Evolutionary conservation across 1,140 invertebrate genomes (phyloP).

Genomic region (Eciton burchellii): DNA sequence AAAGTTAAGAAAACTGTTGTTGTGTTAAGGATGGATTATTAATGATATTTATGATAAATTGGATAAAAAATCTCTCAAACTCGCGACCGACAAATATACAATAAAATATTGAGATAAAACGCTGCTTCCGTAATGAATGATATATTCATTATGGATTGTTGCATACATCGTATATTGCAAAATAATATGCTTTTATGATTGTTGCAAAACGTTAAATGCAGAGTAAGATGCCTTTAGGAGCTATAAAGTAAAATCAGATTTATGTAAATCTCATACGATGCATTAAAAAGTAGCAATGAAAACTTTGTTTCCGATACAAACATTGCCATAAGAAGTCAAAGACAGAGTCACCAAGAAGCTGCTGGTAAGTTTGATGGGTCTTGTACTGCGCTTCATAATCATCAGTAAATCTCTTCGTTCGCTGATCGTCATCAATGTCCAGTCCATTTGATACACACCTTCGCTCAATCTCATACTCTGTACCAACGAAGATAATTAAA

Average conservation of each 20-base stretch:
- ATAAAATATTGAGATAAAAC: no score
- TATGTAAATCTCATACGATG: not conserved
- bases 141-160: no score
- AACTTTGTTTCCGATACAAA: constrained; percentile 19
- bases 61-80: no score
- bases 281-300: not conserved
- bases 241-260: constrained; percentile 26
- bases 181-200: not conserved
- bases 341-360: constrained; percentile 19
- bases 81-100: no score
- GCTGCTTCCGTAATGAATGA: no score
- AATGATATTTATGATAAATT: no score
- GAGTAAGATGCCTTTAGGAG: constrained; percentile 62
- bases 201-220: constrained; percentile 55
- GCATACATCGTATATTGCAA: not conserved
- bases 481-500: no score
- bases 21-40: no score
- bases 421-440: not conserved
- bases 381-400: constrained; percentile 43
- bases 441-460: constrained; percentile 11
- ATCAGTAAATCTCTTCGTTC: not conserved
- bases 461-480: not conserved
- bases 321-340: constrained; percentile 28
- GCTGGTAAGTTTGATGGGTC: constrained; percentile 33
- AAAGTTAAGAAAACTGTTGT: no score